A percentile compares a stretch with the other conserved stretches of the same genome.
phyloP scores from a whole-genome alignment of 37 sponge, comb jelly and placozoan genomes.

The Cliona cf. orientalis region DNA sequence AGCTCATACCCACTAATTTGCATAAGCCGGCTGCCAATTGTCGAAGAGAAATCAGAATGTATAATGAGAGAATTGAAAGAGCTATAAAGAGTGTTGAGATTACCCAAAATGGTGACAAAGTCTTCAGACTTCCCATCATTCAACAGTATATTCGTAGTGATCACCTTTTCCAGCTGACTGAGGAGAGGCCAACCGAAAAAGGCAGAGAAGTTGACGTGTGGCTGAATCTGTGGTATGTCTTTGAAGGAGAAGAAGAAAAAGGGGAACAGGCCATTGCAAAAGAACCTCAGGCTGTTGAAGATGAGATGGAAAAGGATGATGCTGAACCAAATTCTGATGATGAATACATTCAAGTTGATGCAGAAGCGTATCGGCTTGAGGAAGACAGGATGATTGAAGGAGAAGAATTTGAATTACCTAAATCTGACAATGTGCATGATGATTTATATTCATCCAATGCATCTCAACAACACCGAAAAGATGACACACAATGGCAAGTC shows the following conservation, averaged over 20 bases:
- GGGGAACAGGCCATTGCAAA: too few relatives aligned
- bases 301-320: neutral
- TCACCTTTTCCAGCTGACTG: conserved; percentile 11
- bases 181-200: neutral
- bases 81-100: neutral
- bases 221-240: conserved; percentile 64
- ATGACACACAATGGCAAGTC: conserved; percentile 23
- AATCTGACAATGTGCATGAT: too few relatives aligned
- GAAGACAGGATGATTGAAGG: conserved; percentile 75
- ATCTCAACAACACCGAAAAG: neutral
- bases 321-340: neutral
- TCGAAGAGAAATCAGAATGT: neutral
- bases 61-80: neutral
- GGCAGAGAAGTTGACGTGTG: conserved; percentile 67
- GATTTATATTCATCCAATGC: too few relatives aligned
- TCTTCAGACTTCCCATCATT: conserved; percentile 6
- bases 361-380: conserved; percentile 60
- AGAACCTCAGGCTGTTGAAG: too few relatives aligned
- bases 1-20: neutral
- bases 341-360: conserved; percentile 49
- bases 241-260: neutral
- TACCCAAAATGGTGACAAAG: neutral
- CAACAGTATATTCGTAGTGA: neutral
- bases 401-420: conserved; percentile 44
- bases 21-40: neutral